Evolutionary conservation across 2,888 invertebrate species (phyloP).

Genomic region (Acanthosepion esculentum): DNA sequence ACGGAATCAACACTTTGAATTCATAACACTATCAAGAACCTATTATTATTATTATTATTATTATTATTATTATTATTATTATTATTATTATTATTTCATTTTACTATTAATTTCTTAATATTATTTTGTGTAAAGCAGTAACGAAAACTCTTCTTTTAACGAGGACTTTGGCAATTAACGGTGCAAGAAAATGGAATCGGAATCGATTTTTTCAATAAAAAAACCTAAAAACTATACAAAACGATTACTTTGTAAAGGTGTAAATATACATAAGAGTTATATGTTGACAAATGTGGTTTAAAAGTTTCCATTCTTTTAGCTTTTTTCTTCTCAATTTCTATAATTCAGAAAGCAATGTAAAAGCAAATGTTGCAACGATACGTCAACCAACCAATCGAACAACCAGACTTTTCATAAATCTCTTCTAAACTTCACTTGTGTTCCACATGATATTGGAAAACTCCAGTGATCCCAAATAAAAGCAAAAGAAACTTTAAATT

Average conservation of each 20-base stretch:
- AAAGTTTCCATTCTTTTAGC: background rate
- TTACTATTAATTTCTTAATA: background rate
- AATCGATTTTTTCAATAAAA: background rate
- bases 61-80: slow-evolving; percentile 12
- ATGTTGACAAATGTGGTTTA: slow-evolving; percentile 33
- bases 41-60: slow-evolving; percentile 5
- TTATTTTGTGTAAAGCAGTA: slow-evolving; percentile 8
- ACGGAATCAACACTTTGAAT: slow-evolving; percentile 37
- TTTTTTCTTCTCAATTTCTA: background rate
- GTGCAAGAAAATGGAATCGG: background rate
- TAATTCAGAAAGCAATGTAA: background rate
- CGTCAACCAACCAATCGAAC: background rate
- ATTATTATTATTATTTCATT: background rate
- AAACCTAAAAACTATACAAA: background rate
- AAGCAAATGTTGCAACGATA: slow-evolving; percentile 9
- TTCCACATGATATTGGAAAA: background rate
- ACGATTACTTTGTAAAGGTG: background rate
- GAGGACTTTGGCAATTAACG: background rate
- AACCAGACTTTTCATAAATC: background rate
- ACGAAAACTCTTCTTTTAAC: background rate
- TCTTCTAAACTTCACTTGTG: background rate
- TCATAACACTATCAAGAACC: slow-evolving; percentile 36
- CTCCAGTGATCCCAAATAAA: background rate
- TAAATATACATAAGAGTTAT: slow-evolving; percentile 20
- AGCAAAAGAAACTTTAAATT: background rate